A percentile compares a stretch with the other conserved stretches of the same genome.
phyloP scores from a whole-genome alignment of 2,888 invertebrate species.

The Scaptomyza tumidula region DNA sequence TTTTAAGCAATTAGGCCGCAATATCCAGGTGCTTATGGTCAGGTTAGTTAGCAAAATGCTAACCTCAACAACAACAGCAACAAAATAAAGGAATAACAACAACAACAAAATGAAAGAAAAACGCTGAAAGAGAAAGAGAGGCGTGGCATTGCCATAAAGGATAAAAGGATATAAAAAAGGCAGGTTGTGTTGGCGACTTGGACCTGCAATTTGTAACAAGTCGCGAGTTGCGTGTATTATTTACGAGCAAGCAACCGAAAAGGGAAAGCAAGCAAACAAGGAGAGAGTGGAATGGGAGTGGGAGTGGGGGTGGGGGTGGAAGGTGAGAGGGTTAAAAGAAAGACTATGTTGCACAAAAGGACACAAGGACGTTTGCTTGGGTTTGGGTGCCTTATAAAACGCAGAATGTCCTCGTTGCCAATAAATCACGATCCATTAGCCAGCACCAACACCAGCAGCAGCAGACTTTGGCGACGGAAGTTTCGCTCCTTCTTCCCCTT shows the following conservation, averaged over 20 bases:
- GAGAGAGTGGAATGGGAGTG: not conserved
- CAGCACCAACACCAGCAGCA: conserved; percentile 19
- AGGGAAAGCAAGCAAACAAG: not conserved
- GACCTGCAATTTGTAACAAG: conserved; percentile 74
- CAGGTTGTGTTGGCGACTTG: conserved; percentile 60
- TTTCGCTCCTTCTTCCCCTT: too few relatives aligned
- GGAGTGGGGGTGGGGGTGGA: not conserved
- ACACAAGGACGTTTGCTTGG: conserved; percentile 53
- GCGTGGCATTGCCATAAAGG: conserved; percentile 20
- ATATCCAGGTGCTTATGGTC: conserved; percentile 3
- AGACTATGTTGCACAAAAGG: conserved; percentile 9
- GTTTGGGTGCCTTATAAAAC: conserved; percentile 41
- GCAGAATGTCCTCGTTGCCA: conserved; percentile 69
- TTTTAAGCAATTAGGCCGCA: conserved; percentile 29
- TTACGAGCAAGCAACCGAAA: conserved; percentile 53
- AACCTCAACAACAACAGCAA: not conserved
- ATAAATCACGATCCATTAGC: conserved; percentile 80
- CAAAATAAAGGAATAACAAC: too few relatives aligned
- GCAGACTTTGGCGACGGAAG: conserved; percentile 56
- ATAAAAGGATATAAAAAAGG: conserved; percentile 6
- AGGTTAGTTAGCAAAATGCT: conserved; percentile 56
- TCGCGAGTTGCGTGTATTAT: conserved; percentile 75
- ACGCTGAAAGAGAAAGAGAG: conserved; percentile 42
- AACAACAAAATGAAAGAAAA: conserved; percentile 9
- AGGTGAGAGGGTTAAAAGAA: not conserved